phyloP scores from a whole-genome alignment of 2,797 vertebrate species.

The Macropus fuliginosus region DNA sequence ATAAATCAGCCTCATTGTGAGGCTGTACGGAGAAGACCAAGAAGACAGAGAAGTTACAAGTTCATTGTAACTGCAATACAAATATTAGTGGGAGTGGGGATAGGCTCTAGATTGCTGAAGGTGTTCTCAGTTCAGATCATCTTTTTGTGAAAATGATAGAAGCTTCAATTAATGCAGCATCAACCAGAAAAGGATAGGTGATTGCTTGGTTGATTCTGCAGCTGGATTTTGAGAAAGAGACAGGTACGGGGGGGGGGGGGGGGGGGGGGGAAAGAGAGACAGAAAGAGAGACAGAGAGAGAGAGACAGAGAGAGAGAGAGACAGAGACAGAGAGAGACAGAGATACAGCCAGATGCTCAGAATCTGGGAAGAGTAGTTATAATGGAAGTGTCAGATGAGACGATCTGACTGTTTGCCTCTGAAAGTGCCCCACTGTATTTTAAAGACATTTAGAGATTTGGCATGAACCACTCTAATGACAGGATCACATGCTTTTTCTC shows the following conservation, averaged over 20 bases:
- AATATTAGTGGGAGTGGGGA: conserved; percentile 61
- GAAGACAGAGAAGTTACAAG: neutral
- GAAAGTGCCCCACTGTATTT: conserved; percentile 71
- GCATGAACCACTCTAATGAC: conserved; percentile 66
- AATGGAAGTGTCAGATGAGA: conserved; percentile 72
- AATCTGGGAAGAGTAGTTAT: conserved; percentile 65
- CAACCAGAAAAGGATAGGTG: conserved; percentile 66
- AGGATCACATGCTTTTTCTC: conserved; percentile 68
- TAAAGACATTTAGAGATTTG: conserved; percentile 76
- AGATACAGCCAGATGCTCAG: conserved; percentile 53
- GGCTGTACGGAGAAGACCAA: neutral
- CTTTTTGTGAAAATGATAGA: conserved; percentile 58
- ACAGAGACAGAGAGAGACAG: no score
- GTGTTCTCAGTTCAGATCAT: conserved; percentile 59
- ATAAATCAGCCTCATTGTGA: neutral
- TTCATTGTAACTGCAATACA: conserved; percentile 41
- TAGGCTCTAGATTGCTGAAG: conserved; percentile 24
- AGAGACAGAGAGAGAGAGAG: neutral
- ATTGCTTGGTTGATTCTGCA: conserved; percentile 59
- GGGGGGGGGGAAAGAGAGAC: no score
- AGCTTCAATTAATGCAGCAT: conserved; percentile 57
- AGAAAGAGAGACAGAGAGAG: neutral
- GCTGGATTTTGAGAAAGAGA: neutral
- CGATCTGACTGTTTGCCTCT: conserved; percentile 70
- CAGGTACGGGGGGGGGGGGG: no score